phyloP scores from a whole-genome alignment of 1,140 invertebrate species.

The Scaptomyza pallida region DNA sequence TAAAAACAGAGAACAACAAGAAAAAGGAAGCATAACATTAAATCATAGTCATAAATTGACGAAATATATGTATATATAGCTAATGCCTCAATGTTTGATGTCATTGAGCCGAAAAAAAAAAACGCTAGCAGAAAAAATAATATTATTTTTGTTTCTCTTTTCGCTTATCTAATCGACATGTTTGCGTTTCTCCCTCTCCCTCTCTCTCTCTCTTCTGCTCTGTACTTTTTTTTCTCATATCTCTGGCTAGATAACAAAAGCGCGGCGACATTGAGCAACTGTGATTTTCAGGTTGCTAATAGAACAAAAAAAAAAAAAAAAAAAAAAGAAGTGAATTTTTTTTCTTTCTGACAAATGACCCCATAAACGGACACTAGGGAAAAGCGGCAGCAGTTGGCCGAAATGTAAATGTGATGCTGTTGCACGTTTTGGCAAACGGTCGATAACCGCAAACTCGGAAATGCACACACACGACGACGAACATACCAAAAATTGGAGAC shows the following conservation, averaged over 20 bases:
- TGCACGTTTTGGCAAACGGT: background rate
- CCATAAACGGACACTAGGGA: slow-evolving; percentile 1
- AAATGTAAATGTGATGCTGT: slow-evolving; percentile 17
- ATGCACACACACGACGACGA: background rate
- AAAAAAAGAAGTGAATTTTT: slow-evolving; percentile 10
- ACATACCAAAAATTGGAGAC: background rate
- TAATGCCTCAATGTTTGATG: slow-evolving; percentile 2
- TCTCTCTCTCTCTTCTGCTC: background rate
- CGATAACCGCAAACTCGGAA: slow-evolving; percentile 19
- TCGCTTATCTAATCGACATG: slow-evolving; percentile 43
- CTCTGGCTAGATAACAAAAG: slow-evolving; percentile 26
- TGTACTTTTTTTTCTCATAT: slow-evolving; percentile 14
- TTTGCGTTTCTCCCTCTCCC: too few relatives aligned
- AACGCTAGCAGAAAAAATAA: background rate
- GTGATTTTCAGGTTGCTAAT: slow-evolving; percentile 33
- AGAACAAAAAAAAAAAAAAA: slow-evolving; percentile 11
- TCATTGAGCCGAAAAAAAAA: background rate
- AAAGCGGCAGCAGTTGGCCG: background rate
- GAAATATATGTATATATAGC: background rate
- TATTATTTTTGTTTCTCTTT: slow-evolving; percentile 3
- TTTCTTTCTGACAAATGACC: slow-evolving; percentile 12
- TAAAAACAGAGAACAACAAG: slow-evolving; percentile 47
- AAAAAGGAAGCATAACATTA: slow-evolving; percentile 8
- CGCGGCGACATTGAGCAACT: slow-evolving; percentile 23
- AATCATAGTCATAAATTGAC: background rate